Evolutionary conservation across 2,888 invertebrate genomes (phyloP).

Genomic region (Epinotia bilunana): DNA sequence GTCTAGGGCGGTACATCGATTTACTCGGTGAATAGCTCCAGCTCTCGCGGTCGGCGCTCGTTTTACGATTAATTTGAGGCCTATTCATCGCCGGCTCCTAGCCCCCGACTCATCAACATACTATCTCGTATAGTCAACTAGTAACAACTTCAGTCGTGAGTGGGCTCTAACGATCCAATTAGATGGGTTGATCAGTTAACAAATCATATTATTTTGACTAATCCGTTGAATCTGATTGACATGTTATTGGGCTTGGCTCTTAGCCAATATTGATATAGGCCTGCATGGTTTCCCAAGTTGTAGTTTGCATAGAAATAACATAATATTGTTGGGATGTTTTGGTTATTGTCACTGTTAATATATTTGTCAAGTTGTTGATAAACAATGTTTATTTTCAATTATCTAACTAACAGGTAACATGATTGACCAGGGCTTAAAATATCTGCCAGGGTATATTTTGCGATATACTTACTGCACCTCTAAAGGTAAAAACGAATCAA

Average conservation of each 20-base stretch:
- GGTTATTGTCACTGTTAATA: not conserved
- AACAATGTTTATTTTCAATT: no score
- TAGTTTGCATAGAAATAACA: constrained; percentile 16
- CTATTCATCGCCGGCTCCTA: constrained; percentile 47
- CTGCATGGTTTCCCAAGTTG: constrained; percentile 10
- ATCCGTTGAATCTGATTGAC: constrained; percentile 21
- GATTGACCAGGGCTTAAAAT: no score
- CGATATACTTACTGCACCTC: no score
- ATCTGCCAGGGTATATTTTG: no score
- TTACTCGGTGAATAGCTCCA: constrained; percentile 46
- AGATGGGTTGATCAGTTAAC: not conserved
- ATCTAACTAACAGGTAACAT: no score
- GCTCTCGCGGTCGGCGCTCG: constrained; percentile 49
- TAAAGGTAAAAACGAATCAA: no score
- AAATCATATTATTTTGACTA: not conserved
- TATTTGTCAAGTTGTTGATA: not conserved
- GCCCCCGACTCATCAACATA: constrained; percentile 27
- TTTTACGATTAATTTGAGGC: constrained; percentile 49
- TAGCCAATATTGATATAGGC: constrained; percentile 17
- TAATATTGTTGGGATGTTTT: not conserved
- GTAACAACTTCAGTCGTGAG: not conserved
- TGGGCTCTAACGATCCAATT: not conserved
- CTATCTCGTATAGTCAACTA: constrained; percentile 43
- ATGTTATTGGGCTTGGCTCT: constrained; percentile 27
- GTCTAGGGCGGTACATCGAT: constrained; percentile 46